Evolutionary conservation across 53 echinoderm and acorn worm species (phyloP).

Genomic region (Apostichopus leukothele): DNA sequence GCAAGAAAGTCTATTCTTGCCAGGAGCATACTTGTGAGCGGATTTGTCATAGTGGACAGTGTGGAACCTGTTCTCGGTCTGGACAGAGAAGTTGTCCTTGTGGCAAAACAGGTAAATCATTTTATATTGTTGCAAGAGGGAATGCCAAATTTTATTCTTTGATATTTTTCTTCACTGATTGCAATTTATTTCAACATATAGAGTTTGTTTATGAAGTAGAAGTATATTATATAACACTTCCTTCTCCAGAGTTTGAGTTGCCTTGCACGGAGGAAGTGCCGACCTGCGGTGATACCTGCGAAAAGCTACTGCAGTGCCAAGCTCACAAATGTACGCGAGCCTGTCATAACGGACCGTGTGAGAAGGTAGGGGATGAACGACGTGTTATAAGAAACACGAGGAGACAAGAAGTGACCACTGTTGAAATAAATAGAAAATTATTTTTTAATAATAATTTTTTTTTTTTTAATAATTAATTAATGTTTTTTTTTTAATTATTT

Average conservation of each 20-base stretch:
- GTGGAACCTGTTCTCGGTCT: slow-evolving; percentile 81
- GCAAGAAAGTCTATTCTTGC: slow-evolving; percentile 66
- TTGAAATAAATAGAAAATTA: too few species aligned
- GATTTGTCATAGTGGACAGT: slow-evolving; percentile 71
- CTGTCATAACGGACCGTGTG: slow-evolving; percentile 90
- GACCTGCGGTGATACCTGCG: slow-evolving; percentile 97
- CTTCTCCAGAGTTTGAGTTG: slow-evolving; percentile 61
- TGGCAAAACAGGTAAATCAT: slow-evolving; percentile 89
- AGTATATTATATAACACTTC: too few species aligned
- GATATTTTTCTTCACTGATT: too few species aligned
- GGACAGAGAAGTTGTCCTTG: slow-evolving; percentile 85
- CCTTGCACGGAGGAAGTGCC: slow-evolving; percentile 95
- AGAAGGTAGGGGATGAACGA: slow-evolving; percentile 67
- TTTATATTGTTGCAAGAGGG: too few species aligned
- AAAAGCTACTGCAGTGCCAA: slow-evolving; percentile 78
- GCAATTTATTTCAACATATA: too few species aligned
- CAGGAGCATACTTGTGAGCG: slow-evolving; percentile 78
- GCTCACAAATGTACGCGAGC: slow-evolving; percentile 81
- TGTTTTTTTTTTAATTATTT: too few species aligned
- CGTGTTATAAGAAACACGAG: not conserved
- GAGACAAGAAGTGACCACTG: too few species aligned
- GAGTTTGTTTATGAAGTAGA: too few species aligned
- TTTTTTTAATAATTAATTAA: too few species aligned
- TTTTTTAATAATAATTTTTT: too few species aligned
- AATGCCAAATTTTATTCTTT: too few species aligned